A percentile compares a stretch with the other conserved stretches of the same genome.
These are phyloP conservation scores for Motacilla tschutschensis DNA, from an alignment of 2,113 vertebrate species.

Conservation along the genomic window DNA sequence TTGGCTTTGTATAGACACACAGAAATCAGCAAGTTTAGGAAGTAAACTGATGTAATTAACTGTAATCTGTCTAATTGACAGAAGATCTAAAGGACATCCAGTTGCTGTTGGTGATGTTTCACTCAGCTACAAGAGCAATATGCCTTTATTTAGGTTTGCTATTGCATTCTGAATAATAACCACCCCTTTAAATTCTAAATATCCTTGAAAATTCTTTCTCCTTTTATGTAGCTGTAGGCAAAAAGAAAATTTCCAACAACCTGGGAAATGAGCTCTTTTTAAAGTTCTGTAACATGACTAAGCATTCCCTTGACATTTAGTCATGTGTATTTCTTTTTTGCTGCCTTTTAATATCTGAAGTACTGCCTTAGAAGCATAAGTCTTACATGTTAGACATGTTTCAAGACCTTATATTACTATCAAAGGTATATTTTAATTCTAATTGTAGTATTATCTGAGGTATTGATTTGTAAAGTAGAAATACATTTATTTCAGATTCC, in stretches of 20 bases:
- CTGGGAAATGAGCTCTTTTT: neutral
- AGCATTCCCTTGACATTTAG: constrained; percentile 5
- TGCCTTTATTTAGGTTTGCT: neutral
- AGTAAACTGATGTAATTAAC: neutral
- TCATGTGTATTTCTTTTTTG: neutral
- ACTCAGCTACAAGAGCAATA: neutral
- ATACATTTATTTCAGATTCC: neutral
- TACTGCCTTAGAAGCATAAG: neutral
- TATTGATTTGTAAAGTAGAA: neutral
- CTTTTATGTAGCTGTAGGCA: neutral
- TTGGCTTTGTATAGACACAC: neutral
- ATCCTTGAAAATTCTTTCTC: neutral
- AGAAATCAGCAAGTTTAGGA: neutral
- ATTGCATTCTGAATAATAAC: neutral
- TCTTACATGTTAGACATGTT: neutral
- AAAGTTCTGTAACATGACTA: neutral
- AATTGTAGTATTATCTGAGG: neutral
- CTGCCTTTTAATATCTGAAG: neutral
- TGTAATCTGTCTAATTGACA: neutral
- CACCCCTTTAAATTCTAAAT: neutral
- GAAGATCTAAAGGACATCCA: neutral
- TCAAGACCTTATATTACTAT: neutral
- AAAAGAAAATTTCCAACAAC: neutral
- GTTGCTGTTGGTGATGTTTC: neutral
- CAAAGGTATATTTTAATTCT: neutral